These are phyloP conservation scores for Eulemur rubriventer DNA, from an alignment of 2,797 vertebrate species.

Conservation along the genomic window DNA sequence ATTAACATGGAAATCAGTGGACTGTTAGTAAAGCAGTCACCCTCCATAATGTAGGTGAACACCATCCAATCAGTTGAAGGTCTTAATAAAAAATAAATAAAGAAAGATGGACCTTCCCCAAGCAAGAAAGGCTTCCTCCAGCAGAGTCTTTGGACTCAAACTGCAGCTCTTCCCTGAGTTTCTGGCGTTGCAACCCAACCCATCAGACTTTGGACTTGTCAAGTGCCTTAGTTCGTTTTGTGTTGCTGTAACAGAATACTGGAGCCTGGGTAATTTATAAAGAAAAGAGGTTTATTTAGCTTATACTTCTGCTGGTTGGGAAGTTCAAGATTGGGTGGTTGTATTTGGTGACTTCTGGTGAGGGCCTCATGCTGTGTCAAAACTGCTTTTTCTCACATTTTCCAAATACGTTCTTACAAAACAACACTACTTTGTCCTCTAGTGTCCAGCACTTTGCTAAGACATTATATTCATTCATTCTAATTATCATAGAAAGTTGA, in stretches of 20 bases:
- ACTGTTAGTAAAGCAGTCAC: neutral
- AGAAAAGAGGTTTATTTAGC: neutral
- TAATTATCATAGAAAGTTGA: neutral
- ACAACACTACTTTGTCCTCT: neutral
- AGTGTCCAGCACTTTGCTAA: neutral
- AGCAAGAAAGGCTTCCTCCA: neutral
- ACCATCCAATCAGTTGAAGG: neutral
- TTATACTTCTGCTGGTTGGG: neutral
- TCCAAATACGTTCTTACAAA: neutral
- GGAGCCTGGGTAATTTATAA: neutral
- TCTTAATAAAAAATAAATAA: neutral
- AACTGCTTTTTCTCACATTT: neutral
- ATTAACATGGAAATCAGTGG: neutral
- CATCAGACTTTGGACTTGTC: neutral
- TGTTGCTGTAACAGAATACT: neutral
- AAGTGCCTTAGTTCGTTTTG: too few relatives aligned
- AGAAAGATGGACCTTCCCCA: neutral
- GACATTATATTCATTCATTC: neutral
- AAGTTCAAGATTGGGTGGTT: neutral
- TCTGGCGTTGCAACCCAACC: neutral
- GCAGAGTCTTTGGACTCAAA: neutral
- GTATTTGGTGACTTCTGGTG: neutral
- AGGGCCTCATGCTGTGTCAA: neutral
- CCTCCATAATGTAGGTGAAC: neutral
- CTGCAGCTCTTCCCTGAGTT: neutral